These are phyloP conservation scores for Montifringilla adamsi DNA, from an alignment of 2,113 vertebrate species.

Conservation along the genomic window DNA sequence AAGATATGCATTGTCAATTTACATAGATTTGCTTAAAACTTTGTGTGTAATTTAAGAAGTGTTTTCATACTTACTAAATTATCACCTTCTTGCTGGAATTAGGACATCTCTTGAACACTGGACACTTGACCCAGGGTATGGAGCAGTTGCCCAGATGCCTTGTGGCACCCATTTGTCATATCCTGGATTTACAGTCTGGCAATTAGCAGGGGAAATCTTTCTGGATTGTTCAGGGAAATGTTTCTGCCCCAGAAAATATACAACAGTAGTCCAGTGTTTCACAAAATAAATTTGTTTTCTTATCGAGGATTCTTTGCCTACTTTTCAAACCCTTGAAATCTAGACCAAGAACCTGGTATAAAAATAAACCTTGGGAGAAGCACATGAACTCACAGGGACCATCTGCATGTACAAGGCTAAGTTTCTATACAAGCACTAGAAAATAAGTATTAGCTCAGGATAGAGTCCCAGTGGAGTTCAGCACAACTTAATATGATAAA, in stretches of 20 bases:
- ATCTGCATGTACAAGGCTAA: not conserved
- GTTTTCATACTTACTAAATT: not conserved
- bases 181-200: not conserved
- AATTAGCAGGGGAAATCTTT: not conserved
- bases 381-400: not conserved
- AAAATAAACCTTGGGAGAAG: not conserved
- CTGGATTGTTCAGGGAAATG: not conserved
- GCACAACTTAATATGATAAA: not conserved
- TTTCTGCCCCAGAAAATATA: not conserved
- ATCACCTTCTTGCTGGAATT: not conserved
- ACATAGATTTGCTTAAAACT: slow-evolving; percentile 45
- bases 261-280: not conserved
- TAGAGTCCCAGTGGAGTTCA: not conserved
- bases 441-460: not conserved
- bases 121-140: not conserved
- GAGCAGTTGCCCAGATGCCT: not conserved
- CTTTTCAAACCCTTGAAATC: not conserved
- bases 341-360: not conserved
- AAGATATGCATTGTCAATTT: slow-evolving; percentile 42
- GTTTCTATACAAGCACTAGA: not conserved
- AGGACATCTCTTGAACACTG: not conserved
- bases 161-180: not conserved
- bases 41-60: slow-evolving; percentile 14
- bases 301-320: not conserved
- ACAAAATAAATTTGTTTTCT: not conserved